Conservation (phyloP, 2,113 vertebrate genomes). For the Notechis scutatus region DNA sequence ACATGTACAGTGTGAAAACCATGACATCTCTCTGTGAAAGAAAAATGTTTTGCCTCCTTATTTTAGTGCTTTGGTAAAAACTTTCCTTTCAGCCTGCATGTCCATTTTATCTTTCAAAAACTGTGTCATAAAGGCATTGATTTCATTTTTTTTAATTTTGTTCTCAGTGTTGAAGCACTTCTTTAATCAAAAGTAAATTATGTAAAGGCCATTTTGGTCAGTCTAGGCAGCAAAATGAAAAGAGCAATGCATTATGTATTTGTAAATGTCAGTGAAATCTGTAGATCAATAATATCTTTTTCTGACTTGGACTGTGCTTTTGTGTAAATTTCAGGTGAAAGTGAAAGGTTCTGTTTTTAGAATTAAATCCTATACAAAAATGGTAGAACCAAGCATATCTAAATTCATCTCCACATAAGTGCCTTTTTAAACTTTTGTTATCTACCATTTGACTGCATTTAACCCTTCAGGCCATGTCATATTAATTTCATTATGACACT, state of each 20-base stretch:
- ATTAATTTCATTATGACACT: not conserved
- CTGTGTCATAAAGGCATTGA: conserved; percentile 71
- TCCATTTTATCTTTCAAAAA: conserved; percentile 63
- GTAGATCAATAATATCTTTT: conserved; percentile 62
- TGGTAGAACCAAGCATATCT: not conserved
- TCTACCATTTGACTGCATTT: not conserved
- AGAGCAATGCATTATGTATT: conserved; percentile 76
- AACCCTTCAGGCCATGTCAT: not conserved
- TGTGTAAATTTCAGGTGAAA: conserved; percentile 48
- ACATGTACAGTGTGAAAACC: not conserved
- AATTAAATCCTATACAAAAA: conserved; percentile 19
- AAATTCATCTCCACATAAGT: not conserved
- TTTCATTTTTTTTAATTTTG: conserved; percentile 30
- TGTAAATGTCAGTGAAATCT: conserved; percentile 78
- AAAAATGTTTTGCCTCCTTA: not conserved
- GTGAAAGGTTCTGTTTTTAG: conserved; percentile 21
- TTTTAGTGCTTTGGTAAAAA: not conserved
- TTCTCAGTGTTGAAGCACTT: conserved; percentile 70
- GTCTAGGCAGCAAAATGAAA: conserved; percentile 64
- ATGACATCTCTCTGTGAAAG: not conserved
- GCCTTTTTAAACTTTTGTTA: not conserved
- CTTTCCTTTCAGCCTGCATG: conserved; percentile 15
- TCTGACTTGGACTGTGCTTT: conserved; percentile 55
- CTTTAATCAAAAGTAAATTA: conserved; percentile 83
- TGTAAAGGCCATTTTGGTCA: conserved; percentile 73